Evolutionary conservation across 2,888 invertebrate species (phyloP).

Genomic region (Lasiommata megera): DNA sequence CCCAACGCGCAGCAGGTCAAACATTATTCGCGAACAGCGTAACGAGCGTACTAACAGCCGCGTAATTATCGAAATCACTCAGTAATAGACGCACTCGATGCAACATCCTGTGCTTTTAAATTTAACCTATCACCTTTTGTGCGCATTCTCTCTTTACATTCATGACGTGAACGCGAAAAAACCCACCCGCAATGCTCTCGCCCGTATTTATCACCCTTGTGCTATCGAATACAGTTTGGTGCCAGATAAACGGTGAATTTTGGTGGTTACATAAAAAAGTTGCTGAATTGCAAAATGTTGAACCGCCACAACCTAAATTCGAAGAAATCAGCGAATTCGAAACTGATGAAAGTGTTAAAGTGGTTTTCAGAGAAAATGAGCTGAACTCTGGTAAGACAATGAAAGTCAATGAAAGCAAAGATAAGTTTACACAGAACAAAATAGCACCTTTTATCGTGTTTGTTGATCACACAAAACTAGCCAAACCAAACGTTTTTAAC

Average conservation of each 20-base stretch:
- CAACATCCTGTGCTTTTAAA: constrained; percentile 61
- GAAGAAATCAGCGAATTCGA: constrained; percentile 59
- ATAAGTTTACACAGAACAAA: constrained; percentile 36
- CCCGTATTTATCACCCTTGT: constrained; percentile 41
- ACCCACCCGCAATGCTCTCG: constrained; percentile 44
- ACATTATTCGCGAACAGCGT: constrained; percentile 53
- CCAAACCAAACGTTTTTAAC: background rate
- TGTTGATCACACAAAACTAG: constrained; percentile 4
- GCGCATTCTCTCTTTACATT: constrained; percentile 38
- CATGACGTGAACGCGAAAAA: constrained; percentile 24
- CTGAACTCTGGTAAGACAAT: constrained; percentile 5
- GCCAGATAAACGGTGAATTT: constrained; percentile 66
- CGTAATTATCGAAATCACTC: constrained; percentile 52
- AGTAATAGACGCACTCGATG: constrained; percentile 52
- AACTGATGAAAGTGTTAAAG: constrained; percentile 60
- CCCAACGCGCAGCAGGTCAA: constrained; percentile 40
- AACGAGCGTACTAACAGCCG: constrained; percentile 46
- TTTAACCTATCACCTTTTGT: constrained; percentile 37
- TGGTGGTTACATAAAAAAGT: constrained; percentile 68
- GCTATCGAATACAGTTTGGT: constrained; percentile 40
- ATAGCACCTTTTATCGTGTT: constrained; percentile 6
- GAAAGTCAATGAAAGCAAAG: constrained; percentile 26
- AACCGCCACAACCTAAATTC: constrained; percentile 48
- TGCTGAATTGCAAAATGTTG: constrained; percentile 43
- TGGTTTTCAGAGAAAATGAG: constrained; percentile 52